Evolutionary conservation across 2,113 vertebrate species (phyloP), one percentile per base, ranked within the genome.

Genomic region (Rhabdornis inornatus): DNA sequence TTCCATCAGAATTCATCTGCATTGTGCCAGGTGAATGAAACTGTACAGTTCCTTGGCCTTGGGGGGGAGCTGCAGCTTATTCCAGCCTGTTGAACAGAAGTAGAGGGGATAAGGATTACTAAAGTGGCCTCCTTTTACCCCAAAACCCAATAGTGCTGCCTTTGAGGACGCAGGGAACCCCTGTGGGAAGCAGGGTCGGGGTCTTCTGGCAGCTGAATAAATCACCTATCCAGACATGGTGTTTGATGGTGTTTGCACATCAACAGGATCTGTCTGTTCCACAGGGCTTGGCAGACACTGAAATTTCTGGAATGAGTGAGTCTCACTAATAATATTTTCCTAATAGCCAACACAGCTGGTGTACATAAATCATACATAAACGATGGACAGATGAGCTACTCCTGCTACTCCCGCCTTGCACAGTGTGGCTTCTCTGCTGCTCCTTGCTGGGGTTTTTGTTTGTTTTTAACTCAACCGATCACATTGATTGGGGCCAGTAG

Each of bases 401-500:
- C 52, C 90, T 94, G 74, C 90, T 96, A 74, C 92, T 95, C 90
- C 87, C 84, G 91, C 93, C 95, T 90, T 12, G 53, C 89, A 66
- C 96, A 59, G 57, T 91, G 94, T 93, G 91, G 85, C 56, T 94
- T 80, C 69, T 93, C 87, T 84, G 60, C 92, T 92, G 91, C 76
- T 77, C 90, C 96, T 93, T 83, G 93, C 97, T 95, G 97, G 96
- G 90, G 5, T 42, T 78, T 92, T 30, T 82, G 72, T 96, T 88
- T 87, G 63, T 95, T 91, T 93, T 95, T 56, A 86, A 94, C 79
- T 96, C 80, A 64, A 63, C 97, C 95, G 95, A 97, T 98, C 98
- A 98, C 96, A 97, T 97, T 98, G 97, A 98, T 98, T 97, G 96
- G 97, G 86, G 95, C 95, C 33, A 66, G 72, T 91, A 92, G 95